Evolutionary conservation across 1,140 invertebrate species (phyloP).

Genomic region (Dermatophagoides farinae): DNA sequence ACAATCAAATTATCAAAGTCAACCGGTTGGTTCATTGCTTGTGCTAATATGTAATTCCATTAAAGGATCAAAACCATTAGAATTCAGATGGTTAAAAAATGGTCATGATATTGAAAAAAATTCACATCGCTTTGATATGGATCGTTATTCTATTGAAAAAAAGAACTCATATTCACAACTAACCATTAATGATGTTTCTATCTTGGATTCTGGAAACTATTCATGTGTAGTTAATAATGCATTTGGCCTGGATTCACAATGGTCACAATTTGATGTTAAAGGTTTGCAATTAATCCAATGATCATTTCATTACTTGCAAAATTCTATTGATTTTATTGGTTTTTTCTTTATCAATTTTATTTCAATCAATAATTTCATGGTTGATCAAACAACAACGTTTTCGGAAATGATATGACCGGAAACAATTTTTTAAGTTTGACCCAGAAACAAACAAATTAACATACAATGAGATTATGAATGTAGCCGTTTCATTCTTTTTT

Average conservation of each 20-base stretch:
- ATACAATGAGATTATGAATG: too few species aligned
- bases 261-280: background rate
- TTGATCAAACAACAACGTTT: too few species aligned
- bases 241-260: background rate
- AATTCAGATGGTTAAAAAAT: conserved; percentile 1
- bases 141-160: background rate
- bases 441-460: too few species aligned
- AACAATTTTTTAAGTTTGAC: too few species aligned
- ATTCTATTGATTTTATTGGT: too few species aligned
- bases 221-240: background rate
- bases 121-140: background rate
- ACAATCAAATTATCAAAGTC: background rate
- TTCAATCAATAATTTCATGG: too few species aligned
- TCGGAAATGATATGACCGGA: too few species aligned
- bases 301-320: background rate
- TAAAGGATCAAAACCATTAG: background rate
- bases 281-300: too few species aligned
- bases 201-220: conserved; percentile 1
- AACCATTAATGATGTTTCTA: background rate
- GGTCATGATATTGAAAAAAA: background rate
- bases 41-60: background rate
- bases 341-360: too few species aligned
- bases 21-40: background rate
- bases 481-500: too few species aligned
- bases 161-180: background rate